A percentile compares a stretch with the other conserved stretches of the same genome.
Evolutionary conservation across 2,113 vertebrate species (phyloP).

Genomic region (Anolis sagrei): DNA sequence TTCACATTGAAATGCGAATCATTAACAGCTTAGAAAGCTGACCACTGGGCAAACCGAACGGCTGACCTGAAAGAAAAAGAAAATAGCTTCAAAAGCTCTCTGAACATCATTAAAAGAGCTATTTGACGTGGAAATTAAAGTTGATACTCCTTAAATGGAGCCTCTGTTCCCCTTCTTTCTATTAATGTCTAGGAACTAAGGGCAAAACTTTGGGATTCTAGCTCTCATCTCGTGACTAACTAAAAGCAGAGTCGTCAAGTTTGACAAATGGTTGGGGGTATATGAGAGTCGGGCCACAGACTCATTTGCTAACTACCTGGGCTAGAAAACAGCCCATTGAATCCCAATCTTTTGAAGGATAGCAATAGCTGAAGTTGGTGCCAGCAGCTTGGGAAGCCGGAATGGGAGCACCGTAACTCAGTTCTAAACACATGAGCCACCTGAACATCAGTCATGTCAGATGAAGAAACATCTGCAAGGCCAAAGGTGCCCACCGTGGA

Average conservation of each 20-base stretch:
- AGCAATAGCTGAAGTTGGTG: no score
- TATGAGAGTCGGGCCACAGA: not conserved
- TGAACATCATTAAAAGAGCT: constrained; percentile 75
- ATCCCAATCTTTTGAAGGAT: not conserved
- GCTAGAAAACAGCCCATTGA: not conserved
- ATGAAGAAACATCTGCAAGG: no score
- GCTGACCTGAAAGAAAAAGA: constrained; percentile 76
- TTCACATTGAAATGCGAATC: constrained; percentile 73
- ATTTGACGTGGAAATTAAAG: constrained; percentile 69
- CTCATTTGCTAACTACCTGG: not conserved
- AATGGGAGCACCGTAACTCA: no score
- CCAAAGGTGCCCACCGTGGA: no score
- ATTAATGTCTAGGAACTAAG: constrained; percentile 56
- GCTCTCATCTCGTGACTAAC: constrained; percentile 54
- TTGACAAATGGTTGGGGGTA: constrained; percentile 11
- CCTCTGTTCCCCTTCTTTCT: constrained; percentile 59
- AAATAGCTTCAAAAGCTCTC: constrained; percentile 67
- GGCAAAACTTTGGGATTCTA: constrained; percentile 40
- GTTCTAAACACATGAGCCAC: not conserved
- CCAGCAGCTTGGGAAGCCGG: no score
- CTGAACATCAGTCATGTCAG: not conserved
- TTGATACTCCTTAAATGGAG: constrained; percentile 59
- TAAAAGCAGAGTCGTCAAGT: constrained; percentile 51
- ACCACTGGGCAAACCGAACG: constrained; percentile 70
- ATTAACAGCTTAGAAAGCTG: constrained; percentile 73